phyloP scores from a whole-genome alignment of 2,113 vertebrate species.

The Pseudolaguvia tuberculata region DNA sequence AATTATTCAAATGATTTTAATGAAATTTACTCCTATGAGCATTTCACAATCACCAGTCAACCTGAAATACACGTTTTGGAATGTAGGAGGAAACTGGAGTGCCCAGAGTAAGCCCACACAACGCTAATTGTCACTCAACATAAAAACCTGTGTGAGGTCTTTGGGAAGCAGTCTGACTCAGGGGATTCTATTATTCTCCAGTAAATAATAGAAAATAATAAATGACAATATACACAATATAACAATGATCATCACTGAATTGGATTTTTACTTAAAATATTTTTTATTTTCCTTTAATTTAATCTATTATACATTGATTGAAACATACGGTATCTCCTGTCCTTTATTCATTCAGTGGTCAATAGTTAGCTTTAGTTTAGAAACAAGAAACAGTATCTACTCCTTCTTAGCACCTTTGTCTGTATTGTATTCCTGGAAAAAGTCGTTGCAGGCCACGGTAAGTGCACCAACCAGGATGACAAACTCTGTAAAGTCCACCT shows the following conservation, averaged over 20 bases:
- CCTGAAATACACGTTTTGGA: too few relatives aligned
- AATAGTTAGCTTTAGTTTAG: conserved; percentile 30
- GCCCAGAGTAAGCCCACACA: too few relatives aligned
- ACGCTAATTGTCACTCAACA: too few relatives aligned
- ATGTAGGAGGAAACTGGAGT: too few relatives aligned
- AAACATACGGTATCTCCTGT: conserved; percentile 2
- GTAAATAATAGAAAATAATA: conserved; percentile 43
- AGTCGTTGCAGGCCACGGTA: conserved; percentile 76
- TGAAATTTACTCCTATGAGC: too few relatives aligned
- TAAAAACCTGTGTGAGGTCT: neutral
- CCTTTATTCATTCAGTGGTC: conserved; percentile 16
- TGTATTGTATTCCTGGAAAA: conserved; percentile 72
- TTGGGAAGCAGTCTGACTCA: neutral
- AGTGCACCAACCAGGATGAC: conserved; percentile 74
- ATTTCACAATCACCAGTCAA: too few relatives aligned
- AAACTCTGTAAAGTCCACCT: conserved; percentile 78
- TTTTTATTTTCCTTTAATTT: neutral
- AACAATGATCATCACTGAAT: conserved; percentile 42
- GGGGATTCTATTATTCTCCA: neutral
- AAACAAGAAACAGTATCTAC: neutral
- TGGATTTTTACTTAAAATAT: neutral
- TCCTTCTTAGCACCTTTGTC: conserved; percentile 52
- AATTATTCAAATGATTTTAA: too few relatives aligned
- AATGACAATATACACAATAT: conserved; percentile 51
- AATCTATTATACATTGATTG: neutral